Evolutionary conservation across 2,888 invertebrate species (phyloP).

Genomic region (Marronus borbonicus): DNA sequence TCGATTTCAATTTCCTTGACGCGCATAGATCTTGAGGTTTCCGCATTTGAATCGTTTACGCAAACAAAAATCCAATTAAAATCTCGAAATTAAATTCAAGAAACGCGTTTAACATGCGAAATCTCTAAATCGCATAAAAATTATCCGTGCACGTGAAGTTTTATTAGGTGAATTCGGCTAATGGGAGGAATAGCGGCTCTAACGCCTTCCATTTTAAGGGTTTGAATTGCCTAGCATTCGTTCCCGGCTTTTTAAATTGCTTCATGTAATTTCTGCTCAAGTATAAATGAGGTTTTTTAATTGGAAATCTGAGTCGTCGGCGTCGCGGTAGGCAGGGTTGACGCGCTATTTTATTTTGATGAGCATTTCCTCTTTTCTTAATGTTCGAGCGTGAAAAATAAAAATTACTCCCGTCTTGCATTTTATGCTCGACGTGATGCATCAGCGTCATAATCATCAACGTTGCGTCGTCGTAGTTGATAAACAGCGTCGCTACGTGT

Average conservation of each 20-base stretch:
- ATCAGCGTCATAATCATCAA: slow-evolving; percentile 25
- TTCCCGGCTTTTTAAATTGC: slow-evolving; percentile 68
- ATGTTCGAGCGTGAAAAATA: slow-evolving; percentile 48
- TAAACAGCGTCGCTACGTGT: slow-evolving; percentile 19
- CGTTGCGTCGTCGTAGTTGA: slow-evolving; percentile 2
- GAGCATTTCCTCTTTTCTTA: slow-evolving; percentile 63
- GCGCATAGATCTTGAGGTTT: not conserved
- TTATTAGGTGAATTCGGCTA: slow-evolving; percentile 65
- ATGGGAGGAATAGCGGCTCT: slow-evolving; percentile 61
- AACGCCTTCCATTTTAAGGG: slow-evolving; percentile 61
- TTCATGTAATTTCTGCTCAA: slow-evolving; percentile 69
- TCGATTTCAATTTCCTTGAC: slow-evolving; percentile 63
- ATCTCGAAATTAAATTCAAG: slow-evolving; percentile 68
- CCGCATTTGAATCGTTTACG: slow-evolving; percentile 60
- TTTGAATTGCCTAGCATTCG: slow-evolving; percentile 61
- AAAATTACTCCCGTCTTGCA: slow-evolving; percentile 27
- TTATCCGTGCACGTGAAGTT: slow-evolving; percentile 71
- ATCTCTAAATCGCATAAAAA: slow-evolving; percentile 70
- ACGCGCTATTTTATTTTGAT: slow-evolving; percentile 65
- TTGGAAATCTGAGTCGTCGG: slow-evolving; percentile 67
- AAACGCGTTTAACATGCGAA: slow-evolving; percentile 70
- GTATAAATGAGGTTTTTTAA: slow-evolving; percentile 71
- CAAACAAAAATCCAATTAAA: slow-evolving; percentile 70
- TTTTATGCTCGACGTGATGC: slow-evolving; percentile 43
- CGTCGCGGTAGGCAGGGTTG: slow-evolving; percentile 51